These are phyloP conservation scores for Caenorhabditis elegans DNA, from an alignment of 1,140 invertebrate species.

Conservation along the genomic window WBcel235 BX284604.4:11493001-11493500, in stretches of 20 bases:
- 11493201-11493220: background rate
- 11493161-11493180: background rate
- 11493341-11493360: background rate
- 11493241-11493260: background rate
- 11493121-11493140: background rate
- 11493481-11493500: too few relatives aligned
- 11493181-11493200: conserved; percentile 18
- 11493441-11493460: background rate
- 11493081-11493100: background rate
- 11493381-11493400: background rate
- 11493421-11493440: background rate
- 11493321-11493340: background rate
- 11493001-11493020: conserved; percentile 28
- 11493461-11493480: too few relatives aligned
- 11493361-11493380: too few relatives aligned
- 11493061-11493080: background rate
- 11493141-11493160: background rate
- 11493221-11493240: background rate
- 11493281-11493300: background rate
- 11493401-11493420: background rate
- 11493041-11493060: conserved; percentile 8
- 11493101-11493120: background rate
- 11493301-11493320: background rate
- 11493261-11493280: background rate
- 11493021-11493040: conserved; percentile 25